Evolutionary conservation across 2,797 vertebrate genomes (phyloP).

Genomic region (Sebastes reedi): DNA sequence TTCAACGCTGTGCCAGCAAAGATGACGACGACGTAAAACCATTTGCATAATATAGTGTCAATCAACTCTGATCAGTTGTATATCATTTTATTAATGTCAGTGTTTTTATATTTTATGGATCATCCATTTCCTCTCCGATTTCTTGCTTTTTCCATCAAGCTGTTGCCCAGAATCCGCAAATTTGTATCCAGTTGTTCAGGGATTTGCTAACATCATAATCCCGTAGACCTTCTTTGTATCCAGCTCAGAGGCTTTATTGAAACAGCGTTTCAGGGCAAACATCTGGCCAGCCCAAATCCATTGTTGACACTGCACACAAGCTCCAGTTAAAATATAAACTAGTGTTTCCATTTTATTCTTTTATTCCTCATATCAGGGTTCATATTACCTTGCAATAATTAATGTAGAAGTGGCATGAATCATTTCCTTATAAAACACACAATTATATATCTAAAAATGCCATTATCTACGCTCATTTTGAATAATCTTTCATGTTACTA

Average conservation of each 20-base stretch:
- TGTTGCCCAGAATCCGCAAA: slow-evolving; percentile 13
- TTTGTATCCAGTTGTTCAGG: slow-evolving; percentile 45
- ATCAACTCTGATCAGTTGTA: not conserved
- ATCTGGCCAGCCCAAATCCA: slow-evolving; percentile 68
- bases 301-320: slow-evolving; percentile 13
- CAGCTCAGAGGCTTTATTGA: slow-evolving; percentile 57
- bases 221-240: slow-evolving; percentile 44
- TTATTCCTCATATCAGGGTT: not conserved
- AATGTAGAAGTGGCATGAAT: not conserved
- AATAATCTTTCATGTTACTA: not conserved
- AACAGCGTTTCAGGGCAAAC: slow-evolving; percentile 50
- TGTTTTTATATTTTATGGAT: not conserved
- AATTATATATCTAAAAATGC: not conserved
- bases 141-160: not conserved
- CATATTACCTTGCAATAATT: not conserved
- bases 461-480: not conserved
- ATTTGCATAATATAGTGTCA: not conserved
- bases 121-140: not conserved
- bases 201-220: slow-evolving; percentile 66
- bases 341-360: not conserved
- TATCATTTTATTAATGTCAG: not conserved
- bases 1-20: not conserved
- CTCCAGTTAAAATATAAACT: not conserved
- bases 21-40: not conserved
- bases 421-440: not conserved